Base-by-base conservation (phyloP, 1,140 invertebrate genomes). In the Aculops lycopersici region DNA sequence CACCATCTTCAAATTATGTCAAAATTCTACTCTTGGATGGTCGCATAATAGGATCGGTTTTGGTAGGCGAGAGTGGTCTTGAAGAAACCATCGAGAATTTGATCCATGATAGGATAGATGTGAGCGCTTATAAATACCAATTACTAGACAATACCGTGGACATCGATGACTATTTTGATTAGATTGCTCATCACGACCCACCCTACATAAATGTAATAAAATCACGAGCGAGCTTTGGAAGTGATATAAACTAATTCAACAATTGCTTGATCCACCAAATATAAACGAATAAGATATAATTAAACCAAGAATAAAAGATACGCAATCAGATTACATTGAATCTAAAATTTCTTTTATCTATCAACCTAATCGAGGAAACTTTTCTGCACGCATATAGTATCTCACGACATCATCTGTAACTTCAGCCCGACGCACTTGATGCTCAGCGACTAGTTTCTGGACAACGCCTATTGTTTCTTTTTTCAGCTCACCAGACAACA, bases 91-190 rank as follows among this genome's bases (percentile, higher is more conserved):
- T 84, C 61, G 88, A 97, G 61, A 95, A 95, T 63, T 61, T 97
- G 36, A 95, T 95, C 52, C 61, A 94, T 14, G 84, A 94, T 64
- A 73, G 86, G 54, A 64, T 88, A 40, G 83, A 95, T 61, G 58
- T 97, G 24, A 72, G 69, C 46, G 61, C 66, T 17, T 78, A 74
- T 61, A 81, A 78, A 37, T 78, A 92, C 56, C 71, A 92, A 57
- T 68, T 97, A 45, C 63, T 97, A 3, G 74, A 95, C 64, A 83
- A 84, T 16, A 64, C 79, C 58, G 74, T 95, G 52, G 86, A 97
- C 58, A 83, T 97, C 52, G 86, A 94, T 57, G 90, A 97, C 64
- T 97, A 88, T 61, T 97, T 97, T 70, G 90, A 97, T 68, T 97
- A 31, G n/a, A 8, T 31, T 31, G n/a, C 24, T 31, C 8, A n/a